Conservation (phyloP, 2,888 invertebrate species). For the Hyppa rectilinea region DNA sequence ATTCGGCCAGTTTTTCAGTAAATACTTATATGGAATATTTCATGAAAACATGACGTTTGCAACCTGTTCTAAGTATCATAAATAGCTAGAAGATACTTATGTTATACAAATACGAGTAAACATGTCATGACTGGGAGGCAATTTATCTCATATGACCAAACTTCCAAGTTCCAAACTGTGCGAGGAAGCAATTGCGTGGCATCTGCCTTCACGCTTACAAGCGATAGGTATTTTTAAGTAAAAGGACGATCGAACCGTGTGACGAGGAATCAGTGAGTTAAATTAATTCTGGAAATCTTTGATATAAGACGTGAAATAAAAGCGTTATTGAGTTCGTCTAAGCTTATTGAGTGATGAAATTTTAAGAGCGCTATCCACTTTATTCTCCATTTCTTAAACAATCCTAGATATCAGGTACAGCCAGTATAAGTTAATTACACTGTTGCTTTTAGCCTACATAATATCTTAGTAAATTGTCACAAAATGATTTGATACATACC, state of each 20-base stretch:
- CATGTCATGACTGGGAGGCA: background rate
- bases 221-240: constrained; percentile 8
- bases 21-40: background rate
- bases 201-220: background rate
- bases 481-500: background rate
- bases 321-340: constrained; percentile 22
- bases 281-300: constrained; percentile 36
- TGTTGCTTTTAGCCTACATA: background rate
- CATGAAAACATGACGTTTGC: background rate
- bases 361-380: background rate
- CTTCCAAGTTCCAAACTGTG: constrained; percentile 22
- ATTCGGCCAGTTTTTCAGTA: no score
- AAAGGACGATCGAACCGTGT: constrained; percentile 9
- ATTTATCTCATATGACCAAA: constrained; percentile 17
- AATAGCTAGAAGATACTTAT: background rate
- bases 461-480: background rate
- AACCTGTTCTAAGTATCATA: background rate
- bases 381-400: constrained; percentile 19
- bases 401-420: background rate
- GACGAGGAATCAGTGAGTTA: constrained; percentile 21
- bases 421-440: background rate
- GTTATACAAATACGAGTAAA: no score
- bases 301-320: constrained; percentile 18
- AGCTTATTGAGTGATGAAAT: constrained; percentile 1
- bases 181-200: constrained; percentile 37